Evolutionary conservation across 2,797 vertebrate genomes (phyloP), one percentile per base, ranked within the genome.

Genomic region (Brachyalestes nurse): DNA sequence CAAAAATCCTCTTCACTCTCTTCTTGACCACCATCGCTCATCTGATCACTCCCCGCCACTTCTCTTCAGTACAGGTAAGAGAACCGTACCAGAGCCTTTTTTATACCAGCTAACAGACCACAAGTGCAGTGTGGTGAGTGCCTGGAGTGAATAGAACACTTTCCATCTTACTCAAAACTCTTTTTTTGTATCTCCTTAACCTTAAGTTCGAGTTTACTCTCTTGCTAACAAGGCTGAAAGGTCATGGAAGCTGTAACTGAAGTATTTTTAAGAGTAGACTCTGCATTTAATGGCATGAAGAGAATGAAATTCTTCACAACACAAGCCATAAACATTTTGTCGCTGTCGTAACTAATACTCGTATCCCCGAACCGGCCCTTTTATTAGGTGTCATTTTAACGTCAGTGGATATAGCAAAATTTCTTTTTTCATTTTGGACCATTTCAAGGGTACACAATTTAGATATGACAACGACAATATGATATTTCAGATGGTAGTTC

Each of bases 41-140:
- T 67, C 72, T 76, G 66, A 53, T 84, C 78, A 40, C 62, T 25
- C 53, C 78, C 25, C 45, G 80, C 70, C 65, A 79, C 77, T 28
- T 85, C 87, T 85, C 64, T 75, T n/a, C n/a, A n/a, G 84, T 74
- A 80, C 64, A 87, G 89, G 79, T 87, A 84, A 86, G 80, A 86
- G 80, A 75, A n/a, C 19, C 45, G 40, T 34, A 49, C 64, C 70
- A 70, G 10, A 55, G 60, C 12, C 61, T n/a, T 69, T 74, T 85
- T 72, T 79, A 73, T 78, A 40, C 61, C 71, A 77, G 60, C 72
- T 83, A 81, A 84, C 58, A 79, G 73, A 16, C 74, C 69, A 65
- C 64, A 67, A 80, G 82, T 84, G 72, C n/a, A 78, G 60, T 80
- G 72, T 45, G 58, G 55, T 71, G 67, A 34, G 75, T 58, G 60